A percentile compares a stretch with the other conserved stretches of the same genome.
Conservation (phyloP, 2,888 invertebrate species). For the Dicyrtoma fusca region DNA sequence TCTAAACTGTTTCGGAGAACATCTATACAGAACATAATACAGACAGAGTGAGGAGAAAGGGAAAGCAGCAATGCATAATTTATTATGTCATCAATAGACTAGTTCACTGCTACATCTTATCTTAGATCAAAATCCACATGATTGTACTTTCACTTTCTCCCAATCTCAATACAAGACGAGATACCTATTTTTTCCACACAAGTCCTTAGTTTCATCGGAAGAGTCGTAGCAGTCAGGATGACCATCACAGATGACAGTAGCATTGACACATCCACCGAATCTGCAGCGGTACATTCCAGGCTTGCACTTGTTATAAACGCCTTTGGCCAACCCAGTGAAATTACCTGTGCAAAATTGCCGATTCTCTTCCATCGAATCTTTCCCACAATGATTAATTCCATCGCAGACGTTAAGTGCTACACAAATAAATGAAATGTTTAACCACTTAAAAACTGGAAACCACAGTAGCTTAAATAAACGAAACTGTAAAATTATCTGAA, state of each 20-base stretch:
- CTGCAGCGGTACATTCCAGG: slow-evolving; percentile 52
- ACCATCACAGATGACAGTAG: slow-evolving; percentile 46
- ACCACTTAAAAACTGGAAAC: too few species aligned
- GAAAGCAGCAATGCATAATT: too few species aligned
- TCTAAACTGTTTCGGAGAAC: slow-evolving; percentile 49
- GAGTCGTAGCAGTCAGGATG: slow-evolving; percentile 48
- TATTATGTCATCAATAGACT: too few species aligned
- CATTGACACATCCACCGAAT: slow-evolving; percentile 48
- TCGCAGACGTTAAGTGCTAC: slow-evolving; percentile 52
- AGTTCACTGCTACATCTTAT: not conserved
- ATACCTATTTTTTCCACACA: slow-evolving; percentile 51
- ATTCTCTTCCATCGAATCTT: slow-evolving; percentile 50
- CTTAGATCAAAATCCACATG: not conserved
- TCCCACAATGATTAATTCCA: slow-evolving; percentile 47
- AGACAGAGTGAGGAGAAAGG: too few species aligned
- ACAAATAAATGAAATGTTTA: not conserved
- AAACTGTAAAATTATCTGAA: too few species aligned
- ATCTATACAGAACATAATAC: slow-evolving; percentile 44
- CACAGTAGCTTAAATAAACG: too few species aligned
- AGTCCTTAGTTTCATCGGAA: slow-evolving; percentile 50
- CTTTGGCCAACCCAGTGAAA: slow-evolving; percentile 42
- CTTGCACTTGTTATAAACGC: slow-evolving; percentile 43
- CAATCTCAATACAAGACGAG: too few species aligned
- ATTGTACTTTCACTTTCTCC: not conserved
- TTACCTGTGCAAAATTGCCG: slow-evolving; percentile 49